phyloP scores from a whole-genome alignment of 2,888 invertebrate species.

The Melanophora roralis region DNA sequence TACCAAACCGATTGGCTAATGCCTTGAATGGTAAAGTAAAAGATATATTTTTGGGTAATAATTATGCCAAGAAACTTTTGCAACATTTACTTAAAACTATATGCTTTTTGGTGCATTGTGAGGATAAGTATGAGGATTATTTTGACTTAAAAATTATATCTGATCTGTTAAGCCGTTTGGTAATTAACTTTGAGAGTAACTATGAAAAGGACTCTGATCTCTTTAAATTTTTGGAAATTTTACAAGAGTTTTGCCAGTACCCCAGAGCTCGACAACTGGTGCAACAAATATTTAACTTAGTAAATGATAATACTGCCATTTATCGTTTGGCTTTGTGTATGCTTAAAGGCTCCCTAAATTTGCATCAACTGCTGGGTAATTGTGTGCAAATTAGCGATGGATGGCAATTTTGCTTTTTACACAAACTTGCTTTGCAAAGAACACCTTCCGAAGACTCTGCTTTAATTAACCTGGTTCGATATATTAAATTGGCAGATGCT shows the following conservation, averaged over 20 bases:
- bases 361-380: constrained; percentile 76
- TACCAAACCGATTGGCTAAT: constrained; percentile 86
- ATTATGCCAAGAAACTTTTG: constrained; percentile 80
- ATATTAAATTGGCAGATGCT: constrained; percentile 78
- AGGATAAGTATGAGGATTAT: constrained; percentile 33
- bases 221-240: constrained; percentile 78
- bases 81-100: constrained; percentile 81
- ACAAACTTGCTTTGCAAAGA: constrained; percentile 80
- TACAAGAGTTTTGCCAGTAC: constrained; percentile 74
- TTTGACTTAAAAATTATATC: constrained; percentile 76
- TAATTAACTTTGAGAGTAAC: constrained; percentile 79
- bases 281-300: constrained; percentile 78
- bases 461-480: constrained; percentile 81
- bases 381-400: constrained; percentile 78
- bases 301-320: constrained; percentile 79
- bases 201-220: constrained; percentile 78
- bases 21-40: constrained; percentile 78
- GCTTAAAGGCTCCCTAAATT: constrained; percentile 78
- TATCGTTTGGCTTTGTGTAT: constrained; percentile 77
- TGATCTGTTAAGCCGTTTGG: constrained; percentile 81
- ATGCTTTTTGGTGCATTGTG: constrained; percentile 79
- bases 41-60: constrained; percentile 79
- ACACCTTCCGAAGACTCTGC: constrained; percentile 78
- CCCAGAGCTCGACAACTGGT: constrained; percentile 54
- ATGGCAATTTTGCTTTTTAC: constrained; percentile 84